A percentile compares a stretch with the other conserved stretches of the same genome.
Evolutionary conservation across 2,888 invertebrate species (phyloP).

Genomic region (Phorcus lineatus): DNA sequence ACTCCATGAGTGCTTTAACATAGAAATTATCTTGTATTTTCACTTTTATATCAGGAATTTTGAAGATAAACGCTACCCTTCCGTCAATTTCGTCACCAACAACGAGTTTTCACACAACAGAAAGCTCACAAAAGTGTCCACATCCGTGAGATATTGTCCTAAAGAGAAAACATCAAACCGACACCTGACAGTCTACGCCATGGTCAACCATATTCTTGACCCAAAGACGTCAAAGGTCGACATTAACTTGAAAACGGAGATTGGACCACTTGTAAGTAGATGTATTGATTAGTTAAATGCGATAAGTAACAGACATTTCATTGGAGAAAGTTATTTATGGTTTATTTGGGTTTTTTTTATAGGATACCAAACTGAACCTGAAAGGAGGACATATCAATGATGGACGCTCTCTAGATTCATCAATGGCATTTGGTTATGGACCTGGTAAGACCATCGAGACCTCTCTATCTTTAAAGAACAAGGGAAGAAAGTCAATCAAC

Average conservation of each 20-base stretch:
- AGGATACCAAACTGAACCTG: conserved; percentile 51
- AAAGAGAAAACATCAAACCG: conserved; percentile 36
- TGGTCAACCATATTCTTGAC: conserved; percentile 18
- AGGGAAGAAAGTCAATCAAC: conserved; percentile 43
- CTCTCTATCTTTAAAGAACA: conserved; percentile 46
- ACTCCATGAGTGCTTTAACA: neutral
- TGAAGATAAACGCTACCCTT: conserved; percentile 47
- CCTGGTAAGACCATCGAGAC: conserved; percentile 45
- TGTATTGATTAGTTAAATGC: neutral
- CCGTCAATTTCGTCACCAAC: conserved; percentile 44
- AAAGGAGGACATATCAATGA: conserved; percentile 51
- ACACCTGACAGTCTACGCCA: neutral
- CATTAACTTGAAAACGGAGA: conserved; percentile 42
- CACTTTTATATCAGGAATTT: conserved; percentile 45
- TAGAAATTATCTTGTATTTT: neutral
- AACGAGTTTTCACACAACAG: conserved; percentile 45
- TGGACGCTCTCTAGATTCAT: conserved; percentile 46
- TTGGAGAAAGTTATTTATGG: neutral
- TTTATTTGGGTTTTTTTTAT: conserved; percentile 20
- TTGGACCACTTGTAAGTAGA: conserved; percentile 48
- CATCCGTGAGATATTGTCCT: conserved; percentile 51
- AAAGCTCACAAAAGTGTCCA: conserved; percentile 32
- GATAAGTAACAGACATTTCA: neutral
- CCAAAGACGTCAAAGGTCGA: conserved; percentile 31
- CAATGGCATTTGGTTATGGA: conserved; percentile 42